Evolutionary conservation across 2,888 invertebrate species (phyloP).

Genomic region (Lepetodrilus schrolli): DNA sequence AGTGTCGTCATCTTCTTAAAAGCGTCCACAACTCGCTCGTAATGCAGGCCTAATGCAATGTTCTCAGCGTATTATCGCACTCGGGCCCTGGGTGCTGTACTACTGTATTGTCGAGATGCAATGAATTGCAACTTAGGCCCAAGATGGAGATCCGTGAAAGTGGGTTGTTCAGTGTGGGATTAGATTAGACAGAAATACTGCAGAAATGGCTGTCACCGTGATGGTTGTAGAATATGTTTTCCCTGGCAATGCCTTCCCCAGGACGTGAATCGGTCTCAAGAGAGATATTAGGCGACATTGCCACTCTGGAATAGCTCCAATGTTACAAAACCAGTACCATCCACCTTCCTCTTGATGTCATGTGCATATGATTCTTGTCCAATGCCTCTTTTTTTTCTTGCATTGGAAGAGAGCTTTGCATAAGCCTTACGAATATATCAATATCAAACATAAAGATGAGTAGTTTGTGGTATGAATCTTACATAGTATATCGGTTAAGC

Average conservation of each 20-base stretch:
- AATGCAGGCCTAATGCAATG: constrained; percentile 13
- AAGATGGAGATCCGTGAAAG: not conserved
- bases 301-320: too few relatives aligned
- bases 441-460: too few relatives aligned
- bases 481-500: too few relatives aligned
- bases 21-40: not conserved
- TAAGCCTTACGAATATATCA: too few relatives aligned
- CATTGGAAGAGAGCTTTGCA: too few relatives aligned
- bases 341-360: too few relatives aligned
- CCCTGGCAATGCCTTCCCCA: not conserved
- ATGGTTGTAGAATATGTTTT: not conserved
- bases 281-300: too few relatives aligned
- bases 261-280: not conserved
- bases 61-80: not conserved
- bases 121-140: constrained; percentile 4
- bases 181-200: constrained; percentile 15
- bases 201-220: not conserved
- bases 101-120: not conserved
- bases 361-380: too few relatives aligned
- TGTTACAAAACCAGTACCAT: too few relatives aligned
- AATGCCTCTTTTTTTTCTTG: too few relatives aligned
- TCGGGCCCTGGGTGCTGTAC: not conserved
- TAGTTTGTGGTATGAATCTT: too few relatives aligned
- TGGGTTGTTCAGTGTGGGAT: constrained; percentile 6
- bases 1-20: not conserved